A percentile compares a stretch with the other conserved stretches of the same genome.
Conservation (phyloP, 2,888 invertebrate species). For the Pterostichus madidus region DNA sequence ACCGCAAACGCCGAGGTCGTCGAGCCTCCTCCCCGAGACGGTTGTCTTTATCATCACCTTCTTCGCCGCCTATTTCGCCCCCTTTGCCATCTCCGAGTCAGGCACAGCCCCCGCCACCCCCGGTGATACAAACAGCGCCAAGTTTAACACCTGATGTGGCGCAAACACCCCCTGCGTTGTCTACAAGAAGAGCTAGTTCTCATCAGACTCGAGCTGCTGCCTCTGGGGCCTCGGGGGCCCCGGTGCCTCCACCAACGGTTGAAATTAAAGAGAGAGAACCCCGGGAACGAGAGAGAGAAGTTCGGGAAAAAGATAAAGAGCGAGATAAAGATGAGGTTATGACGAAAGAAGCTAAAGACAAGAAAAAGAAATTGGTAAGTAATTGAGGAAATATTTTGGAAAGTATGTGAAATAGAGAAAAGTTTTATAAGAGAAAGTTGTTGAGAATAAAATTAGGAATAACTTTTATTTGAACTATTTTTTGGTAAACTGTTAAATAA, state of each 20-base stretch:
- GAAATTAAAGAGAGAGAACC: constrained; percentile 66
- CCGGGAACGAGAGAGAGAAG: background rate
- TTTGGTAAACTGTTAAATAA: too few species aligned
- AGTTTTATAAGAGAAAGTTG: too few species aligned
- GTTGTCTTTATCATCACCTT: constrained; percentile 50
- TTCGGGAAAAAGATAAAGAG: constrained; percentile 64
- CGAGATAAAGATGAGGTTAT: constrained; percentile 72
- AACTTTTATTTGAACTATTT: too few species aligned
- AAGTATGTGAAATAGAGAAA: too few species aligned
- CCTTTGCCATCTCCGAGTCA: constrained; percentile 63
- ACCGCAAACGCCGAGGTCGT: constrained; percentile 72
- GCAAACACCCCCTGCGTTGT: background rate
- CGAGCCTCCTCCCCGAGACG: constrained; percentile 71
- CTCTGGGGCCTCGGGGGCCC: too few species aligned
- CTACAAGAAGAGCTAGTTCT: background rate
- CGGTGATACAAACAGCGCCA: background rate
- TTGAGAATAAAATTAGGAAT: too few species aligned
- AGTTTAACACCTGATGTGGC: background rate
- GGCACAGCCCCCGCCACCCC: constrained; percentile 69
- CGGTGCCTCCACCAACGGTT: too few species aligned
- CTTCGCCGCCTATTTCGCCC: constrained; percentile 69
- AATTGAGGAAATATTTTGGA: constrained; percentile 55
- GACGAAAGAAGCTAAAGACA: constrained; percentile 75
- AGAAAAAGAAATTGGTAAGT: constrained; percentile 80
- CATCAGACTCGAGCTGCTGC: too few species aligned